Evolutionary conservation across 2,113 vertebrate species (phyloP).

Genomic region (Brachyhypopomus gauderio): DNA sequence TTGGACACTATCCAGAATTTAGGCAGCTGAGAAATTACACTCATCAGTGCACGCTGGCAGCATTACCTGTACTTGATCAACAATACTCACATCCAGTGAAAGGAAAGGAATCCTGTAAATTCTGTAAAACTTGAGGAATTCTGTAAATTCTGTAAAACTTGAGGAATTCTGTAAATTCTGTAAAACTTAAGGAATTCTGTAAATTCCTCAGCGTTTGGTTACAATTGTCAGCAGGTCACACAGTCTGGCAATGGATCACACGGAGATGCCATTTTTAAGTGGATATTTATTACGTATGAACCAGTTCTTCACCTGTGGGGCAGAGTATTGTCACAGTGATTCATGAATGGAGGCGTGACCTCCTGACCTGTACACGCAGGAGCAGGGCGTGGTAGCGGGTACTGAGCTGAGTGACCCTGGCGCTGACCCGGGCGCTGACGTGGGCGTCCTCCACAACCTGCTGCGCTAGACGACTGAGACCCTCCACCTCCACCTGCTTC

Average conservation of each 20-base stretch:
- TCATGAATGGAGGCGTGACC: too few species aligned
- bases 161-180: too few species aligned
- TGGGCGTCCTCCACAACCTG: slow-evolving; percentile 89
- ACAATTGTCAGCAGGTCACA: too few species aligned
- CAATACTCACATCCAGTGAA: not conserved
- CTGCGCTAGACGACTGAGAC: slow-evolving; percentile 86
- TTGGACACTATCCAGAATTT: slow-evolving; percentile 47
- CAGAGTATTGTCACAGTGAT: too few species aligned
- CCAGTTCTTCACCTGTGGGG: too few species aligned
- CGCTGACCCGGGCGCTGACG: slow-evolving; percentile 80
- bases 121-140: too few species aligned
- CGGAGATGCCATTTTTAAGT: too few species aligned
- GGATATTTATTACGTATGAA: too few species aligned
- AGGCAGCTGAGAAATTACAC: slow-evolving; percentile 45
- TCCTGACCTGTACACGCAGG: slow-evolving; percentile 84
- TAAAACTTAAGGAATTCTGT: too few species aligned
- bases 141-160: too few species aligned
- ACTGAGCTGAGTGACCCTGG: slow-evolving; percentile 86
- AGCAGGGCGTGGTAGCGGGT: slow-evolving; percentile 89
- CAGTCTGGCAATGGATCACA: too few species aligned
- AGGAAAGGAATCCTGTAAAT: too few species aligned
- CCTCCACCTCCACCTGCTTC: slow-evolving; percentile 88
- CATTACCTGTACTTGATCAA: not conserved
- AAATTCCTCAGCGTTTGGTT: not conserved
- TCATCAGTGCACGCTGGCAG: slow-evolving; percentile 29